Conservation (phyloP, 2,888 invertebrate genomes). For the Rhagonycha fulva region DNA sequence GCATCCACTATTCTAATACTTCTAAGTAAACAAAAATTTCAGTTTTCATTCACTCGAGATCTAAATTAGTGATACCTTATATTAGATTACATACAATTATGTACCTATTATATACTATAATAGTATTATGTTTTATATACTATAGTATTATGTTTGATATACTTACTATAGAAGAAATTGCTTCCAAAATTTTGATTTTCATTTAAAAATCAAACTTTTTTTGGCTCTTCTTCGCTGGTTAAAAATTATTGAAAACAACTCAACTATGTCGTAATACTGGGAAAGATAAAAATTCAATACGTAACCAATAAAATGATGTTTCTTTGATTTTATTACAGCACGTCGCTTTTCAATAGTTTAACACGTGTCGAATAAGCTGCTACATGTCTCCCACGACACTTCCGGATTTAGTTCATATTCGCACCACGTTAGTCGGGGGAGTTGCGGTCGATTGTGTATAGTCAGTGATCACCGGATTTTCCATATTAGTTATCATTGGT, state of each 20-base stretch:
- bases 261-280: background rate
- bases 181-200: too few relatives aligned
- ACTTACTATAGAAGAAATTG: too few relatives aligned
- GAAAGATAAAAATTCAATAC: background rate
- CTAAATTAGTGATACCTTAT: background rate
- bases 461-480: conserved; percentile 31
- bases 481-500: conserved; percentile 27
- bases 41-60: background rate
- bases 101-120: too few relatives aligned
- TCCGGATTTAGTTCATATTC: conserved; percentile 34
- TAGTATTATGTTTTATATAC: too few relatives aligned
- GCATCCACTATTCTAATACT: background rate
- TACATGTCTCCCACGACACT: conserved; percentile 37
- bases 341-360: conserved; percentile 27
- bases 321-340: conserved; percentile 27
- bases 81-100: too few relatives aligned
- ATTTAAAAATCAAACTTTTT: too few relatives aligned
- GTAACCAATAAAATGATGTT: background rate
- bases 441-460: conserved; percentile 30
- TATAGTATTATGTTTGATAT: too few relatives aligned
- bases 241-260: background rate
- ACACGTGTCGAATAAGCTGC: conserved; percentile 35
- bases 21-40: background rate
- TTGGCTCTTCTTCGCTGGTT: background rate
- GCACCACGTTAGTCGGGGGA: conserved; percentile 29